phyloP scores from a whole-genome alignment of 92 coral and sea anemone genomes.

The Paramuricea clavata region DNA sequence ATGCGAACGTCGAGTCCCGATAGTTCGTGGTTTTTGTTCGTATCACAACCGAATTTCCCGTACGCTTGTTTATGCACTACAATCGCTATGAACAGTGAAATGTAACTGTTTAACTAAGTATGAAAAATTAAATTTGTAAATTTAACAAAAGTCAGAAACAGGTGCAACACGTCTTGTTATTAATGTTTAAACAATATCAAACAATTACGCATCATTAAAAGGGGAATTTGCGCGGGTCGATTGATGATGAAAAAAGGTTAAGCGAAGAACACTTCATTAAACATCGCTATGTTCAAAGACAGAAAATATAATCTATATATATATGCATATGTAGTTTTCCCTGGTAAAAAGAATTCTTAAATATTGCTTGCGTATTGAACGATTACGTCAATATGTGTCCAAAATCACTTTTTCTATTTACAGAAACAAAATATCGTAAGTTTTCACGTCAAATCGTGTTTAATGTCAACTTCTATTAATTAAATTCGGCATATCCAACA shows the following conservation, averaged over 20 bases:
- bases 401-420: background rate
- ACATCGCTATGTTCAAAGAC: background rate
- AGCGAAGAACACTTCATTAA: background rate
- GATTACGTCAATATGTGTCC: background rate
- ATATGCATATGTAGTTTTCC: background rate
- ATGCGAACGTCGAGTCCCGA: background rate
- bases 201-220: background rate
- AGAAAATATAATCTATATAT: background rate
- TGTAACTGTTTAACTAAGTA: background rate
- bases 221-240: background rate
- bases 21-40: background rate
- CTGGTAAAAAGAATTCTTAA: background rate
- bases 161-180: background rate
- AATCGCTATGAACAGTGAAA: background rate
- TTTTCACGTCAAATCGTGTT: background rate
- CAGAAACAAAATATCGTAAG: background rate
- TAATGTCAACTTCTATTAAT: background rate
- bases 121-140: background rate
- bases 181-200: background rate
- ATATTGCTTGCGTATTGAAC: background rate
- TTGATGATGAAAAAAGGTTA: background rate
- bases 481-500: background rate
- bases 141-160: background rate
- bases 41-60: background rate
- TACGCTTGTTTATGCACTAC: background rate